phyloP scores from a whole-genome alignment of 2,888 invertebrate species.

The Tachystola acroxantha region DNA sequence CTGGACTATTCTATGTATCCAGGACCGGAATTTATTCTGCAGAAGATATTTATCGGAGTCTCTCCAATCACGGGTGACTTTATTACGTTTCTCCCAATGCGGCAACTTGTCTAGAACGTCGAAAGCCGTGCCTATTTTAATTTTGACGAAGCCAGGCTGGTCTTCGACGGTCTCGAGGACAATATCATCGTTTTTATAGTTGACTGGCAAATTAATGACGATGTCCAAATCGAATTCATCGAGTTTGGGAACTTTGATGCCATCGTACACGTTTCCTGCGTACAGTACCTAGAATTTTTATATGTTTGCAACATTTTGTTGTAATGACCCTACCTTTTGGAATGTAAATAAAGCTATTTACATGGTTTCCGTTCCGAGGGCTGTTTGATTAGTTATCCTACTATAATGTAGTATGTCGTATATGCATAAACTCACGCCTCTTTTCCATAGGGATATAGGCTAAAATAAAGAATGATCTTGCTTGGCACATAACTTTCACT shows the following conservation, averaged over 20 bases:
- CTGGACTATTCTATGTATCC: slow-evolving; percentile 72
- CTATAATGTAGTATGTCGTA: too few relatives aligned
- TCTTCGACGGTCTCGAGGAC: slow-evolving; percentile 51
- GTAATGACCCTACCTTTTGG: too few relatives aligned
- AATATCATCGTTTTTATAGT: slow-evolving; percentile 52
- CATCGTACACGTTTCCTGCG: slow-evolving; percentile 80
- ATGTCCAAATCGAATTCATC: slow-evolving; percentile 81
- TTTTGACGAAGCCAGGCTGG: slow-evolving; percentile 64
- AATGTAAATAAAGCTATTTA: too few relatives aligned
- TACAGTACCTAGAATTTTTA: slow-evolving; percentile 44
- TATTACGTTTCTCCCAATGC: slow-evolving; percentile 55
- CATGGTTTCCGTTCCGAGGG: too few relatives aligned
- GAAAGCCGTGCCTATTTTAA: slow-evolving; percentile 42
- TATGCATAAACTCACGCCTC: too few relatives aligned
- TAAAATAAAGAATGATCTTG: too few relatives aligned
- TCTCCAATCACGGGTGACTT: slow-evolving; percentile 57
- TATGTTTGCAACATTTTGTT: too few relatives aligned
- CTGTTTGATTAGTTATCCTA: too few relatives aligned
- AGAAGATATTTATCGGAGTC: slow-evolving; percentile 62
- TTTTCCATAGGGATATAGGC: too few relatives aligned
- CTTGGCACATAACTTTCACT: too few relatives aligned
- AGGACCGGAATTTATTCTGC: slow-evolving; percentile 66
- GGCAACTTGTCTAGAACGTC: slow-evolving; percentile 55
- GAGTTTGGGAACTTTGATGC: slow-evolving; percentile 76
- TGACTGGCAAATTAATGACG: slow-evolving; percentile 71